phyloP scores from a whole-genome alignment of 2,113 vertebrate species.

The Emydocephalus ijimae region DNA sequence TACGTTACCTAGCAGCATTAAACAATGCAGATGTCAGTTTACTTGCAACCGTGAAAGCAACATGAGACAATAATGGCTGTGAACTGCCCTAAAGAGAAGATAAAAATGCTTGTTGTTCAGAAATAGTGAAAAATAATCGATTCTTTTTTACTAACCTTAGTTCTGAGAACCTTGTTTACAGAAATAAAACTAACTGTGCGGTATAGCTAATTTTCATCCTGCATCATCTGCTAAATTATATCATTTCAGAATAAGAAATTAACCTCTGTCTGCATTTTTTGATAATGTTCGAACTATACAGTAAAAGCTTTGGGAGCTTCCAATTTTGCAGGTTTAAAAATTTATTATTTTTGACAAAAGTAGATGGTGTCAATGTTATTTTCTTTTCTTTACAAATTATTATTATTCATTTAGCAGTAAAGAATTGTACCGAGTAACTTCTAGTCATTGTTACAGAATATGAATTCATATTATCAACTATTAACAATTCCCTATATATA shows the following conservation, averaged over 20 bases:
- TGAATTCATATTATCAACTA: background rate
- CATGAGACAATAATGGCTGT: conserved; percentile 92
- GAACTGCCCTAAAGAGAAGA: conserved; percentile 83
- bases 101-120: conserved; percentile 20
- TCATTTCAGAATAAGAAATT: background rate
- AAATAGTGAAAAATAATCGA: conserved; percentile 43
- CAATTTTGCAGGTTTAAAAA: conserved; percentile 43
- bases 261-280: background rate
- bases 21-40: conserved; percentile 97
- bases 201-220: background rate
- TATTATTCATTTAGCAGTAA: background rate
- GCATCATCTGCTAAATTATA: background rate
- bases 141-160: background rate
- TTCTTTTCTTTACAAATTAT: background rate
- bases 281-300: conserved; percentile 31
- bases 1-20: conserved; percentile 89
- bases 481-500: background rate
- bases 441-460: background rate
- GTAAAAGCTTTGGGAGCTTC: conserved; percentile 29
- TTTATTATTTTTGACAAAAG: conserved; percentile 54
- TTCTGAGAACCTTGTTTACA: background rate
- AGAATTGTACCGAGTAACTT: background rate
- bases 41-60: conserved; percentile 96
- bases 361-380: conserved; percentile 32
- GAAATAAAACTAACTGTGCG: background rate